These are phyloP conservation scores for Eriosoma lanigerum DNA, from an alignment of 1,140 invertebrate species.

Conservation along the genomic window DNA sequence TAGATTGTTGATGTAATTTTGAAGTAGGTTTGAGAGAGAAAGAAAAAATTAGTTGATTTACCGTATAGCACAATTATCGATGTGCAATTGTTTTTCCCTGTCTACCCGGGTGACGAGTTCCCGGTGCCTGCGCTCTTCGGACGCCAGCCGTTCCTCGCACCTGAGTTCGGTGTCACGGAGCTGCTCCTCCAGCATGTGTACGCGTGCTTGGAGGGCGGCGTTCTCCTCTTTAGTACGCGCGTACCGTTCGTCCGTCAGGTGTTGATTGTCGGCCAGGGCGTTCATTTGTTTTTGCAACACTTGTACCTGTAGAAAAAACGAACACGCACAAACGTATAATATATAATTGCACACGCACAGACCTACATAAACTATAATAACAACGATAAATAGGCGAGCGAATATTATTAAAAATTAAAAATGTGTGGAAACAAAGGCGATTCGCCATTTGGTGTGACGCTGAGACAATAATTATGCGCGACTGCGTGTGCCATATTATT, in stretches of 20 bases:
- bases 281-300: slow-evolving; percentile 88
- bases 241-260: slow-evolving; percentile 80
- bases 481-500: too few relatives aligned
- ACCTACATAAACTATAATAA: neutral
- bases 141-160: slow-evolving; percentile 78
- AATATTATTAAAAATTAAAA: too few relatives aligned
- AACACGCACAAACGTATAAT: neutral
- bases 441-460: too few relatives aligned
- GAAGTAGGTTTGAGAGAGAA: too few relatives aligned
- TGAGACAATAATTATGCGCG: too few relatives aligned
- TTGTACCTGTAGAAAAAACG: slow-evolving; percentile 72
- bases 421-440: too few relatives aligned
- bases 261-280: slow-evolving; percentile 80
- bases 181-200: slow-evolving; percentile 90
- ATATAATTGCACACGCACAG: neutral
- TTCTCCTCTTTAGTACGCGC: slow-evolving; percentile 86
- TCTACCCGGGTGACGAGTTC: slow-evolving; percentile 80
- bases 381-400: neutral
- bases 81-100: slow-evolving; percentile 80
- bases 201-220: slow-evolving; percentile 78
- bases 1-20: too few relatives aligned
- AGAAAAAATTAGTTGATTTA: too few relatives aligned
- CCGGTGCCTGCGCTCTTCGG: slow-evolving; percentile 80
- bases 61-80: slow-evolving; percentile 80
- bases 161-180: slow-evolving; percentile 84